Base-by-base conservation (phyloP, 2,888 invertebrate species). In the Trissonchulus sp. region DNA sequence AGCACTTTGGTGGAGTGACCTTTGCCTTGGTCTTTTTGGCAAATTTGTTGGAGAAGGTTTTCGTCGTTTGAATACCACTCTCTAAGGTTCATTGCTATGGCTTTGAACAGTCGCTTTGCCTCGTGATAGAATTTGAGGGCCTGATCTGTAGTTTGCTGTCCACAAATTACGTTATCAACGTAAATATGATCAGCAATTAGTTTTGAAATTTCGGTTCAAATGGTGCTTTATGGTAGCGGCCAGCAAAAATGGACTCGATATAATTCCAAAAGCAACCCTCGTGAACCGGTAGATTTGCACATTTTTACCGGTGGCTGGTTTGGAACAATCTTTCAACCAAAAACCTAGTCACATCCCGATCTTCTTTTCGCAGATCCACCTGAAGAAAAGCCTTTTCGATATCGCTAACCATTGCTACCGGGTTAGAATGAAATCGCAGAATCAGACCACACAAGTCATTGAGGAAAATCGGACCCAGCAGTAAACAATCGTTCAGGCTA, bases 331-430 rank as follows among this genome's bases (percentile, higher is more conserved):
- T 23, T 48, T 48, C 48, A 48, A 23, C 48, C 48, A 48, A 8
- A 23, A 48, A 48, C 8, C 48, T 8, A 48, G 48, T 48, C 8
- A 69, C 69, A 35, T 80, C 75, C n/a, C 79, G 33, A 48, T 77
- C 78, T 34, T 72, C 33, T 31, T 68, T 36, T 1, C 74, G 65
- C 1, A 81, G 48, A 2, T 33, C 37, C 0, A 81, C 65, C 34
- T 76, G 76, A 30, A 78, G 79, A 73, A 80, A 81, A 0, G 81
- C 80, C 68, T 79, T 80, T 60, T 77, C 77, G 35, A 80, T n/a
- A n/a, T n/a, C 80, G 1, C 68, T 31, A 8, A 48, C 48, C 48
- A 18, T 23, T 8, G 15, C 48, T 15, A 48, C 8, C 8, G 48
- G 48, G 8, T 48, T 48, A 8, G 18, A 48, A 48, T 23, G 48